Conservation (phyloP, 2,797 vertebrate species). For the Sebastes variabilis region DNA sequence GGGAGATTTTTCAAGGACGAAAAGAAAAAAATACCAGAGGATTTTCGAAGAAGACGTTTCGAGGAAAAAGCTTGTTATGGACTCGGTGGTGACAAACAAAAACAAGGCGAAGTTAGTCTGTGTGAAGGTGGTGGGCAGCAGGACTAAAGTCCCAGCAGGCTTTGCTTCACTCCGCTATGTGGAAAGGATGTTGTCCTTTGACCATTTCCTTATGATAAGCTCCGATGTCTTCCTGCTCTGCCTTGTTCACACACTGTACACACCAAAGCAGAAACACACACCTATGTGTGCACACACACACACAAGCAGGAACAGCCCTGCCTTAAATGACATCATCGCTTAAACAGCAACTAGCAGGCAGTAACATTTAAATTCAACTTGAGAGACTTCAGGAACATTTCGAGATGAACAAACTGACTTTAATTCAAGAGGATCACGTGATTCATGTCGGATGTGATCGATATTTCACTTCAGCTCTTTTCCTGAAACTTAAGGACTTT, state of each 20-base stretch:
- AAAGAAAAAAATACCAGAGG: not conserved
- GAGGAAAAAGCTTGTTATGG: not conserved
- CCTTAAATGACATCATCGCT: slow-evolving; percentile 61
- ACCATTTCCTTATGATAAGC: slow-evolving; percentile 84
- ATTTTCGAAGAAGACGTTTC: not conserved
- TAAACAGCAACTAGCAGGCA: not conserved
- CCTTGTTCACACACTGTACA: slow-evolving; percentile 61
- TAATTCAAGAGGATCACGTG: not conserved
- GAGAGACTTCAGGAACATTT: not conserved
- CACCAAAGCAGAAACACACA: slow-evolving; percentile 31
- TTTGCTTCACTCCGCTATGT: slow-evolving; percentile 47
- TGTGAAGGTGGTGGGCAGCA: slow-evolving; percentile 28
- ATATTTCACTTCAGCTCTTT: not conserved
- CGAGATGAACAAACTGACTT: not conserved
- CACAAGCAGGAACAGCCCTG: slow-evolving; percentile 44
- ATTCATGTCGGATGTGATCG: not conserved
- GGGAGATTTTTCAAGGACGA: not conserved
- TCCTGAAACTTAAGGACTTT: not conserved
- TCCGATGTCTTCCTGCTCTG: slow-evolving; percentile 74
- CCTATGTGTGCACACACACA: slow-evolving; percentile 3
- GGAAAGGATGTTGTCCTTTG: slow-evolving; percentile 80
- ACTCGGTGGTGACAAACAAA: slow-evolving; percentile 4
- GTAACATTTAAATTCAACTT: not conserved
- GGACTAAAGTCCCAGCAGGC: slow-evolving; percentile 19
- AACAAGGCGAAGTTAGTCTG: slow-evolving; percentile 9